Conservation (phyloP, 2,797 vertebrate species). For the Discoglossus pictus region DNA sequence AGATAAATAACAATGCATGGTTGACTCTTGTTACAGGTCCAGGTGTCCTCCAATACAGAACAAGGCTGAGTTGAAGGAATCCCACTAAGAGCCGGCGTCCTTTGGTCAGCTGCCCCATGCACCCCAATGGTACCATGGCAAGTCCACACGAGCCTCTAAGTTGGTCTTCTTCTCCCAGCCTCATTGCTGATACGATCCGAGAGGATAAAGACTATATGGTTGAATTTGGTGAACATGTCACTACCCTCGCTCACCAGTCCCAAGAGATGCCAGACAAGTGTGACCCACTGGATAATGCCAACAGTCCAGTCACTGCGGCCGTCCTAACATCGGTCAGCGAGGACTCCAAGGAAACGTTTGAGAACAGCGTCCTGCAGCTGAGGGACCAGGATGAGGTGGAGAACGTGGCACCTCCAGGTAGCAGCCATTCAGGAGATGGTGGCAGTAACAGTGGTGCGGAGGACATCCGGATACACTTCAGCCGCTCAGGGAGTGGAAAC, state of each 20-base stretch:
- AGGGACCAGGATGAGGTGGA: slow-evolving; percentile 84
- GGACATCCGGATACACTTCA: slow-evolving; percentile 94
- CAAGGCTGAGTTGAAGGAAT: slow-evolving; percentile 25
- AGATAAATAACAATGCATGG: not conserved
- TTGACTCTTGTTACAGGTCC: slow-evolving; percentile 35
- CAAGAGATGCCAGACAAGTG: slow-evolving; percentile 66
- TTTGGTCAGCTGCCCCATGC: slow-evolving; percentile 70
- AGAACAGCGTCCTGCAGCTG: slow-evolving; percentile 95
- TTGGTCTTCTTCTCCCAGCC: slow-evolving; percentile 83
- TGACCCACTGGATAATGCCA: slow-evolving; percentile 59
- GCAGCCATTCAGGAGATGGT: slow-evolving; percentile 64
- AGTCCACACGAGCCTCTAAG: slow-evolving; percentile 91
- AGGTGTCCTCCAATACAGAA: slow-evolving; percentile 65
- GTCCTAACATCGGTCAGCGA: slow-evolving; percentile 82
- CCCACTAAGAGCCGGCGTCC: slow-evolving; percentile 29
- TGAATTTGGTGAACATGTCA: slow-evolving; percentile 58
- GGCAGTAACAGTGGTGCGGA: slow-evolving; percentile 72
- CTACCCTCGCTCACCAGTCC: slow-evolving; percentile 54
- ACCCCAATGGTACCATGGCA: slow-evolving; percentile 91
- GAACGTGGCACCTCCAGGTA: slow-evolving; percentile 73
- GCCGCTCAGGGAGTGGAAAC: slow-evolving; percentile 80
- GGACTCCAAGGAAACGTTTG: slow-evolving; percentile 90
- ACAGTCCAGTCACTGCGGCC: slow-evolving; percentile 77
- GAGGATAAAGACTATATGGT: slow-evolving; percentile 80
- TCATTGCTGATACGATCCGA: slow-evolving; percentile 82